phyloP scores from a whole-genome alignment of 1,140 invertebrate species.

The Drosophila takahashii region DNA sequence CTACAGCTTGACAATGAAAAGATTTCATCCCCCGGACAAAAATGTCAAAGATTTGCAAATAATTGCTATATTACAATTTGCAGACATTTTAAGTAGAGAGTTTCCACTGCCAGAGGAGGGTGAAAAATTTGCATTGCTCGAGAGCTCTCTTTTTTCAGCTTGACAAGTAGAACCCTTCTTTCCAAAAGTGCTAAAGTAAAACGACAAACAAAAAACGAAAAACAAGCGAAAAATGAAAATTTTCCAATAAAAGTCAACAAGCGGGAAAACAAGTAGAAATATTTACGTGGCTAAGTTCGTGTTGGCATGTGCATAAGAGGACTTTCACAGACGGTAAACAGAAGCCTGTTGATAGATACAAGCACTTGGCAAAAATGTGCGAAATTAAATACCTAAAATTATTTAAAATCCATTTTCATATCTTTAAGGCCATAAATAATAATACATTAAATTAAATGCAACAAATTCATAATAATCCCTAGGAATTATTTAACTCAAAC shows the following conservation, averaged over 20 bases:
- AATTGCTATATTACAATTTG: constrained; percentile 49
- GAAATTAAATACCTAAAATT: neutral
- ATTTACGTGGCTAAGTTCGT: constrained; percentile 50
- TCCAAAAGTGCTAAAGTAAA: constrained; percentile 10
- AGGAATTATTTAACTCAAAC: no score
- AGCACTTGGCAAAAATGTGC: neutral
- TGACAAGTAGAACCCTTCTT: constrained; percentile 9
- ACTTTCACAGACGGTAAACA: constrained; percentile 22
- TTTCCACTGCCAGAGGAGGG: neutral
- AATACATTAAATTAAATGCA: no score
- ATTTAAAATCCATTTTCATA: neutral
- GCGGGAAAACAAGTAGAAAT: constrained; percentile 48
- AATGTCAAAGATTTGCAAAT: constrained; percentile 62
- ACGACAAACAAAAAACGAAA: constrained; percentile 4
- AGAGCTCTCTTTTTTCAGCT: neutral
- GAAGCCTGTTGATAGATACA: constrained; percentile 30
- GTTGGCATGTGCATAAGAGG: constrained; percentile 16
- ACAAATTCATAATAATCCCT: no score
- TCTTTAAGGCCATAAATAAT: no score
- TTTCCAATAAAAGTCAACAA: constrained; percentile 74
- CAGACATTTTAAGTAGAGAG: constrained; percentile 13
- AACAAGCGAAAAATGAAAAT: constrained; percentile 48
- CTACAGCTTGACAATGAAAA: constrained; percentile 16
- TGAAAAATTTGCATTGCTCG: constrained; percentile 44
- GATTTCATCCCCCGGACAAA: constrained; percentile 9